Base-by-base conservation (phyloP, 2,113 vertebrate species). In the Erythrolamprus reginae region DNA sequence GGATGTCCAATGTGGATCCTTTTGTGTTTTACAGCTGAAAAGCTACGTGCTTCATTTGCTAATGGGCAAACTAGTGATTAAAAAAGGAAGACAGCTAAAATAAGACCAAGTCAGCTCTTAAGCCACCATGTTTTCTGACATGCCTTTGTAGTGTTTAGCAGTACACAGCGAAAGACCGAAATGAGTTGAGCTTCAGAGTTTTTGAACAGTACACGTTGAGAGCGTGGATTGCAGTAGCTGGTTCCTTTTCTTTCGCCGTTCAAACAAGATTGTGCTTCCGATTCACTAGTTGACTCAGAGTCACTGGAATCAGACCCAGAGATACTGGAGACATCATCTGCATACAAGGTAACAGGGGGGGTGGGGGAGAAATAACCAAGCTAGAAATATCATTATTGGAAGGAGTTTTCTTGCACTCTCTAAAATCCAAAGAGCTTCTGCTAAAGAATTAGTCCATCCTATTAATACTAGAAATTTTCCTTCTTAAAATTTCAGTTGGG, bases 291-390 rank as follows among this genome's bases (percentile, higher is more conserved):
- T 1, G 90, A 95, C 10, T 97, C 95, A 0, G 96, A 97, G 28
- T 97, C 96, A 19, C 98, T 98, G 0, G 98, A 98, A 93, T 99
- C 98, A 0, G 99, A 99, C 19, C 98, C 99, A 0, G 99, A 99
- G 95, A 99, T 99, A 93, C 99, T 99, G 52, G 99, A 99, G 94
- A 99, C 90, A 58, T 99, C 98, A 82, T 98, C 99, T 99, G 94
- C 52, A 85, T 89, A 89, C 55, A 53, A 38, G 58, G 15, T 23
- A 58, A 50, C 92, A 0, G 55, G 55, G 19, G 5, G 21, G 53
- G 53, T 19, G 5, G 5, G 21, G 38, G 88, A 3, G 3, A 5
- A 45, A 70, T 45, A 33, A 70, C 23, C 65, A 52, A 51, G 53
- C 19, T 65, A 90, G 3, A 61, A 10, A 82, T 82, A n/a, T 28